Evolutionary conservation across 1,140 invertebrate genomes (phyloP).

Genomic region (Brachionus rubens): DNA sequence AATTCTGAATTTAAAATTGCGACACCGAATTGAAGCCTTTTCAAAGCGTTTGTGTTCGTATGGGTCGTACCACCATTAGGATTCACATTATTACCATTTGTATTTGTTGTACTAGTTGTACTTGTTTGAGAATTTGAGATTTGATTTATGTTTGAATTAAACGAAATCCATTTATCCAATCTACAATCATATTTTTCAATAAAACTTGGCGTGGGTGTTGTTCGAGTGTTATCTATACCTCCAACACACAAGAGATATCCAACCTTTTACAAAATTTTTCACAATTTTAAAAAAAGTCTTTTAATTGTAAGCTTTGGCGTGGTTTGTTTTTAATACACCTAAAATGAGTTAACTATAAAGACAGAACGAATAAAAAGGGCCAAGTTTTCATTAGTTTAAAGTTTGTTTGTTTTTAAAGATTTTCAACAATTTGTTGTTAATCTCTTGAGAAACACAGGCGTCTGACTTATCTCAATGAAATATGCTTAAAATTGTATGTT

Average conservation of each 20-base stretch:
- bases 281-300: too few relatives aligned
- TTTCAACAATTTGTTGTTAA: too few relatives aligned
- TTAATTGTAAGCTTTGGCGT: too few relatives aligned
- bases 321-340: too few relatives aligned
- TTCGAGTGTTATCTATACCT: slow-evolving; percentile 39
- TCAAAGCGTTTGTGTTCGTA: slow-evolving; percentile 26
- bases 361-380: too few relatives aligned
- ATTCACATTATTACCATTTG: background rate
- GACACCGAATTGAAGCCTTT: slow-evolving; percentile 55
- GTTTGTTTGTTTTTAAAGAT: too few relatives aligned
- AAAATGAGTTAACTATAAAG: too few relatives aligned
- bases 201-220: slow-evolving; percentile 69
- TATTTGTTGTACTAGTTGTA: background rate
- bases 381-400: too few relatives aligned
- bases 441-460: too few relatives aligned
- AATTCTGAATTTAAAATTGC: slow-evolving; percentile 85
- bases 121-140: background rate
- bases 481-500: too few relatives aligned
- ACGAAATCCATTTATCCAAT: slow-evolving; percentile 74
- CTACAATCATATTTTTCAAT: slow-evolving; percentile 85
- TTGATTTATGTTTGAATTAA: background rate
- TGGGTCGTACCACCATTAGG: background rate
- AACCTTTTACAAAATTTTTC: slow-evolving; percentile 1
- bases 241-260: slow-evolving; percentile 22
- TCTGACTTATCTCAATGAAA: too few relatives aligned